phyloP scores from a whole-genome alignment of 2,888 invertebrate genomes.

The Meganola albula region DNA sequence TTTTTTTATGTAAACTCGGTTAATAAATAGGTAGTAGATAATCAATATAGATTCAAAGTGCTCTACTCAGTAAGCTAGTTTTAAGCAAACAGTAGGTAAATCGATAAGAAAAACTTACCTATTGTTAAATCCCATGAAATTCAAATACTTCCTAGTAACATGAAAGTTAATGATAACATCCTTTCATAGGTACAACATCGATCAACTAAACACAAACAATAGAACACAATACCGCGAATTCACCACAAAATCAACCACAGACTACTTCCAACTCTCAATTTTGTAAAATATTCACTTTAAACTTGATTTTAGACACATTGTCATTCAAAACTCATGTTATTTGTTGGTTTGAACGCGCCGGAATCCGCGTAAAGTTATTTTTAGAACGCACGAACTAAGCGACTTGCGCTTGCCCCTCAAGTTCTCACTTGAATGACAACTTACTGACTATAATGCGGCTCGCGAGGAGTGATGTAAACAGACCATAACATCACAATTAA shows the following conservation, averaged over 20 bases:
- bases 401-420: constrained; percentile 37
- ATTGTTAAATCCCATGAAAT: constrained; percentile 63
- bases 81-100: too few species aligned
- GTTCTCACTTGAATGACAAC: constrained; percentile 32
- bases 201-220: constrained; percentile 60
- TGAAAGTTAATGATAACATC: constrained; percentile 54
- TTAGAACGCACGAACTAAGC: constrained; percentile 38
- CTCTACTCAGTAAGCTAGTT: too few species aligned
- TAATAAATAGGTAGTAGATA: too few species aligned
- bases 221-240: constrained; percentile 54
- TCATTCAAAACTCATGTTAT: constrained; percentile 42
- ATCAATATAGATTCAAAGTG: too few species aligned
- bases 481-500: too few species aligned
- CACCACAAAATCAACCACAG: constrained; percentile 24
- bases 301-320: constrained; percentile 29
- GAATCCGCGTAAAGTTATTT: constrained; percentile 40
- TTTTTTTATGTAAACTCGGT: too few species aligned
- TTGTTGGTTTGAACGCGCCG: constrained; percentile 37
- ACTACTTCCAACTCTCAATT: constrained; percentile 13
- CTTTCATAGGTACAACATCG: constrained; percentile 56
- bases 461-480: constrained; percentile 17
- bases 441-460: constrained; percentile 26
- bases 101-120: constrained; percentile 53
- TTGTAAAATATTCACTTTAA: constrained; percentile 15
- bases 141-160: constrained; percentile 50